phyloP scores from a whole-genome alignment of 2,797 vertebrate genomes.

The Scleropages formosus region DNA sequence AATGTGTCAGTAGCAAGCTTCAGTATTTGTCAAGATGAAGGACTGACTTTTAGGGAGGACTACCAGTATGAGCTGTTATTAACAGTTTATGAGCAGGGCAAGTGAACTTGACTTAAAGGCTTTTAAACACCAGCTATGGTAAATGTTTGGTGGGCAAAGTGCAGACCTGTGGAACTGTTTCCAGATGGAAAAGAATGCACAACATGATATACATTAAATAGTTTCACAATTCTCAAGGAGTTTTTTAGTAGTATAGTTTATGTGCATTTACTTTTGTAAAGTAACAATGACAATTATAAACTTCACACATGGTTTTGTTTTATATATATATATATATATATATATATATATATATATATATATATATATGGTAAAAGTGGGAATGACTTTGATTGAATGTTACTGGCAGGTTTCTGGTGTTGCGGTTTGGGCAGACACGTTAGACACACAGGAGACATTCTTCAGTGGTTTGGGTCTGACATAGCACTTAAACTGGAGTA shows the following conservation, averaged over 20 bases:
- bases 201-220: constrained; percentile 11
- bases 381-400: constrained; percentile 57
- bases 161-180: constrained; percentile 1
- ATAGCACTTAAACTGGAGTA: background rate
- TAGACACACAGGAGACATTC: constrained; percentile 59
- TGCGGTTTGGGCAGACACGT: constrained; percentile 67
- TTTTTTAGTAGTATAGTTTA: no score
- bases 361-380: constrained; percentile 43
- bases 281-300: no score
- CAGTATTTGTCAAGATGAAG: constrained; percentile 21
- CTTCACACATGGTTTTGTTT: no score
- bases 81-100: constrained; percentile 12
- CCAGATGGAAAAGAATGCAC: constrained; percentile 29
- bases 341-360: background rate
- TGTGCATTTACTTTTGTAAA: no score
- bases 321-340: background rate
- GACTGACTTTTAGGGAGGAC: constrained; percentile 8
- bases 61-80: constrained; percentile 25
- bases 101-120: background rate
- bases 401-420: constrained; percentile 61
- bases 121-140: background rate
- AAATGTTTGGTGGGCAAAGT: background rate
- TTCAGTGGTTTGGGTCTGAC: constrained; percentile 44
- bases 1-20: background rate
- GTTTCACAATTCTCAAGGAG: background rate